A percentile compares a stretch with the other conserved stretches of the same genome.
Evolutionary conservation across 1,140 invertebrate genomes (phyloP).

Genomic region (Aphidius gifuensis): DNA sequence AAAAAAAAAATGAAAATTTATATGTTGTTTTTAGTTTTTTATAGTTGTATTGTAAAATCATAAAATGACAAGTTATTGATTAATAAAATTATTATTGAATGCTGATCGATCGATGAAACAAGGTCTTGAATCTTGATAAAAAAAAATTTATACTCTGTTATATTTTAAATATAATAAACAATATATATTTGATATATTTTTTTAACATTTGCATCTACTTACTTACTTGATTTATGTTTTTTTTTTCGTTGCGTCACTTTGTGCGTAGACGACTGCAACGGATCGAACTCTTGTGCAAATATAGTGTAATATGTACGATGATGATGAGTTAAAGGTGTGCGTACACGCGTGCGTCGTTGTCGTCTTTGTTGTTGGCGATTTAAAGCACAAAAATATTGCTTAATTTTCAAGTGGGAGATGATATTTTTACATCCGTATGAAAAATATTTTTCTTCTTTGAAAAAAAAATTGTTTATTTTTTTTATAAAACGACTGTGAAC

Average conservation of each 20-base stretch:
- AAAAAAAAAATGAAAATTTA: not conserved
- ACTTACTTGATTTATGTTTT: not conserved
- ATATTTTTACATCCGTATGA: constrained; percentile 29
- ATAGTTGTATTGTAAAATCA: too few relatives aligned
- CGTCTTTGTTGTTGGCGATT: not conserved
- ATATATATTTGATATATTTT: too few relatives aligned
- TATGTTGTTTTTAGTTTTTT: too few relatives aligned
- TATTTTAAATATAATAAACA: too few relatives aligned
- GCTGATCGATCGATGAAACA: too few relatives aligned
- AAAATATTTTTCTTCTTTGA: not conserved
- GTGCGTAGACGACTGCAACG: constrained; percentile 11
- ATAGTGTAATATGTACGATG: constrained; percentile 1
- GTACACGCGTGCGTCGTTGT: constrained; percentile 8
- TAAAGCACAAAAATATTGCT: too few relatives aligned
- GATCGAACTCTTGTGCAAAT: constrained; percentile 17
- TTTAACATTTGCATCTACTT: too few relatives aligned
- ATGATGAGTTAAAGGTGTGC: constrained; percentile 1
- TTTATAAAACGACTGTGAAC: constrained; percentile 21
- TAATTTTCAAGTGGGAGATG: constrained; percentile 13
- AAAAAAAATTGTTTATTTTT: too few relatives aligned
- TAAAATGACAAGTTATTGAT: too few relatives aligned
- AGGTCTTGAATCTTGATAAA: too few relatives aligned
- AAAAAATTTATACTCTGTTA: too few relatives aligned
- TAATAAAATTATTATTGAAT: too few relatives aligned
- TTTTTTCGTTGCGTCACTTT: constrained; percentile 9